Evolutionary conservation across 2,888 invertebrate genomes (phyloP), one percentile per base, ranked within the genome.

Genomic region (Muscina levida): DNA sequence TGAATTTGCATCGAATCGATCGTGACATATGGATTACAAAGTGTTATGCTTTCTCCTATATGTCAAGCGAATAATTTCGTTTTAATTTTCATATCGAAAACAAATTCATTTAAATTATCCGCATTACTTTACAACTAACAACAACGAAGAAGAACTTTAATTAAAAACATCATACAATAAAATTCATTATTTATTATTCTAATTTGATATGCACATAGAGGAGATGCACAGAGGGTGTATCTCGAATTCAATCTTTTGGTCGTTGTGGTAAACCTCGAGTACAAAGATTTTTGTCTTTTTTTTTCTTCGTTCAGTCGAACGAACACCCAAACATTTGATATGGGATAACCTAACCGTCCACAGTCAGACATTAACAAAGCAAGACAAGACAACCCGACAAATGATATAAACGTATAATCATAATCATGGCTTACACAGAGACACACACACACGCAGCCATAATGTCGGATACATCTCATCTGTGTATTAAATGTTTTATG

Each of bases 161-260:
- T 72, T 76, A 76, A 73, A 70, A 80, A n/a, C n/a, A n/a, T 15
- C 31, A 56, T 70, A 65, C 56, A 76, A 79, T 66, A 73, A 76
- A 70, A 70, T 70, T 66, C 62, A 75, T 79, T 68, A 75, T 79
- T 72, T 79, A 79, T 79, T 72, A 75, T 80, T 76, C 65, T 73
- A 76, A 80, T 76, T 80, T 76, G 76, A 76, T 22, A 80, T 80
- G 76, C 59, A 48, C 68, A 75, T 75, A 70, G 13, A n/a, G n/a
- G n/a, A 31, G 3, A 31, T 31, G 8, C 31, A 31, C 31, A 31
- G 31, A 31, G 8, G 8, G 31, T 5, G 31, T 31, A 31, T 31
- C 31, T 5, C 8, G 8, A 3, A 31, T 3, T 31, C 31, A 31
- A 8, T 31, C 31, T 31, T 3, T 31, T 3, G 4, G 4, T 31